Evolutionary conservation across 2,797 vertebrate species (phyloP), one percentile per base, ranked within the genome.

Genomic region (Ptychadena robeensis): DNA sequence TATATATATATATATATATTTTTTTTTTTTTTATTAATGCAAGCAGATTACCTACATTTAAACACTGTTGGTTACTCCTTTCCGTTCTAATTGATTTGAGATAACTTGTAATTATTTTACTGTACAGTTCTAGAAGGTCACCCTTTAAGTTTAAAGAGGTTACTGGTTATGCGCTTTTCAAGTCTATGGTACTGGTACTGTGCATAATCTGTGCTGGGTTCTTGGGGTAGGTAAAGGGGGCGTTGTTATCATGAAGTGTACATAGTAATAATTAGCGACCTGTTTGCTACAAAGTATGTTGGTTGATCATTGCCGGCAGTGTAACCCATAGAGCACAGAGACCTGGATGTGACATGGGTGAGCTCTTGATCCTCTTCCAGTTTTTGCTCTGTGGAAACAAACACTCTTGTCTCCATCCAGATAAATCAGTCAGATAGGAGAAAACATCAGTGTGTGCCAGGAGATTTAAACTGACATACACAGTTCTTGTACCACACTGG

Each of bases 381-480:
- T 87, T 85, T 81, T 82, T 84, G 82, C 82, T 88, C 87, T 82
- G 74, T 79, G 78, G 73, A 89, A 86, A 57, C 85, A 85, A 87
- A 85, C 63, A 82, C 63, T 81, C 71, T 81, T 84, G 69, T 79
- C 73, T 87, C 12, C 71, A 86, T 76, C 57, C 80, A 86, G 82
- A 73, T 80, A 82, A 71, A 25, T 25, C 87, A 86, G 71, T 86
- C 74, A 77, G 72, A 82, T 88, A 85, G 81, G 81, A 88, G 68
- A 90, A 91, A 88, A 70, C 68, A 79, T 87, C 84, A 84, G 86
- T 77, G 85, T 70, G 76, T 86, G 82, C 87, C 86, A 87, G 86
- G 86, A 63, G 10, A 69, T 64, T 89, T 87, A 88, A 87, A 74
- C 70, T 87, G 91, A 85, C 85, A 85, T 85, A 84, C 64, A 27